Evolutionary conservation across 2,113 vertebrate genomes (phyloP), one percentile per base, ranked within the genome.

Genomic region (Anhinga rufa): DNA sequence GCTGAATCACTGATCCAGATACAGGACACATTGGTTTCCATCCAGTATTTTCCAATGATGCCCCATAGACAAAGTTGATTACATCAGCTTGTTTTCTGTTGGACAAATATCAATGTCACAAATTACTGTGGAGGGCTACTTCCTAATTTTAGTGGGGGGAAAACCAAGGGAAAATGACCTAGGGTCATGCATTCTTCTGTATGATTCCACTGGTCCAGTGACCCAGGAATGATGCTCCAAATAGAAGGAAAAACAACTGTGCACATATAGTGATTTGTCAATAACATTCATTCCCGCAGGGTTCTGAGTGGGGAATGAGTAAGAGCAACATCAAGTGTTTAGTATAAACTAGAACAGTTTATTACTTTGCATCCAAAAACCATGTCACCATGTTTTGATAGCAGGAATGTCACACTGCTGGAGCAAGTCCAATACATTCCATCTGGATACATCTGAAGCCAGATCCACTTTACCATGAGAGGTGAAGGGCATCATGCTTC

Each of bases 331-430:
- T 17, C 31, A 89, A 46, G 6, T 34, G 22, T 57, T 79, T 26
- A 40, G 26, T 38, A 49, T 24, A 66, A 90, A 71, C 14, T n/a
- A 42, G 16, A 91, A 22, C 8, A 51, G 15, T 64, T 72, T 72
- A 1, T 55, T 83, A 69, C 32, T 88, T 72, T 48, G 22, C 17
- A 54, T 64, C 38, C 44, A 68, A 83, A 95, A 81, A 4, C 7
- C 17, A 46, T 0, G 4, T 31, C 31, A 44, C 34, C 1, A 0
- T 46, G 71, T 75, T 82, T 82, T 71, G 26, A 83, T 0, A 75
- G 61, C 19, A 82, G 18, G 17, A 58, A 69, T 48, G 52, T 57
- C 38, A 72, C 17, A 52, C 21, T 36, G 44, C 21, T 3, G 12
- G 24, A 26, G 48, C 34, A 70, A 94, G 46, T 28, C 79, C 3